Conservation (phyloP, 2,113 vertebrate genomes). For the Crotalus tigris region DNA sequence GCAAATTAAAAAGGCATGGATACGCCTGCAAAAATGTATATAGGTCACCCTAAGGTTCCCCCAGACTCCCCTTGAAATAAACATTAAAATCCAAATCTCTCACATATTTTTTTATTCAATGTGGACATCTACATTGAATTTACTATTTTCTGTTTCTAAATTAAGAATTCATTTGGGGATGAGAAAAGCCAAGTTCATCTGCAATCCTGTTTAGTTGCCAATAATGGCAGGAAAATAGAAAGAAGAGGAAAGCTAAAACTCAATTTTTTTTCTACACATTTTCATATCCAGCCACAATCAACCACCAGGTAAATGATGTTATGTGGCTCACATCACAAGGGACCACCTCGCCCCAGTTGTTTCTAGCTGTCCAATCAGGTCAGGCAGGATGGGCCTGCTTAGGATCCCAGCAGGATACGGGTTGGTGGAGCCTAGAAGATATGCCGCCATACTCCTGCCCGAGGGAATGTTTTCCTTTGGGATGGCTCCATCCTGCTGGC, state of each 20-base stretch:
- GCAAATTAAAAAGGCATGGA: constrained; percentile 13
- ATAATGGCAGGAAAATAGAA: background rate
- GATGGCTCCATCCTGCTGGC: no score
- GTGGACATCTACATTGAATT: background rate
- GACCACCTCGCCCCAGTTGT: no score
- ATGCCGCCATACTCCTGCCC: no score
- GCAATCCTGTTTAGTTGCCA: background rate
- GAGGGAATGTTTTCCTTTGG: no score
- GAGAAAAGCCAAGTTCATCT: background rate
- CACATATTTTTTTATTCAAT: background rate
- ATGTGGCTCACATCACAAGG: no score
- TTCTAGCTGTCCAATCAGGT: no score
- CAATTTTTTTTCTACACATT: background rate
- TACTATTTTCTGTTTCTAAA: background rate
- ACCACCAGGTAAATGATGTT: background rate
- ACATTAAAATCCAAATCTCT: constrained; percentile 3
- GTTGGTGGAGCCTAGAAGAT: no score
- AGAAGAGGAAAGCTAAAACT: background rate
- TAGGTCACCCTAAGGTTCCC: background rate
- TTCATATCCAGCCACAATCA: background rate
- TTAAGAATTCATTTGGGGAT: background rate
- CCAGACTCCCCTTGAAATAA: background rate
- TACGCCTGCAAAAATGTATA: background rate
- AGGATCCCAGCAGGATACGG: no score
- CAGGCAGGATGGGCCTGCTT: no score